Evolutionary conservation across 2,797 vertebrate species (phyloP).

Genomic region (Acropternis orthonyx): DNA sequence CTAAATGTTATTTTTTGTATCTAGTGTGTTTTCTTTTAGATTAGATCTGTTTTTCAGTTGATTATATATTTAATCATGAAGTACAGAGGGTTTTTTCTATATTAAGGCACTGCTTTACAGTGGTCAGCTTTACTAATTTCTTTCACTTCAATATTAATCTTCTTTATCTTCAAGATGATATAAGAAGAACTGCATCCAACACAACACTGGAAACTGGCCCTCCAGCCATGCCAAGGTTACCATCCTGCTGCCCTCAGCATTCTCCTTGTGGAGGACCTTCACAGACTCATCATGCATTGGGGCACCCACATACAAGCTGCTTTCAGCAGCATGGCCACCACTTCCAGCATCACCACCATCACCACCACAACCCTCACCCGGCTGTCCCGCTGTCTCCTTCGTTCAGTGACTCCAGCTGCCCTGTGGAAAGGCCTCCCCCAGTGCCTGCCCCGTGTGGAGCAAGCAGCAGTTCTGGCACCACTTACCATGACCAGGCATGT

Average conservation of each 20-base stretch:
- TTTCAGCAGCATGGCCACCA: conserved; percentile 87
- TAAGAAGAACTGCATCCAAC: conserved; percentile 81
- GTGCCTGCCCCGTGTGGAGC: conserved; percentile 86
- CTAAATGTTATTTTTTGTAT: background rate
- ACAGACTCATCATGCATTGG: conserved; percentile 85
- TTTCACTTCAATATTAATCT: background rate
- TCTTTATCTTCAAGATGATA: conserved; percentile 81
- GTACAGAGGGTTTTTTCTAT: background rate
- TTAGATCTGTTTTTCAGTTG: background rate
- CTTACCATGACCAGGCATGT: conserved; percentile 94
- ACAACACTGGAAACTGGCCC: conserved; percentile 82
- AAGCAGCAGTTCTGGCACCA: conserved; percentile 79
- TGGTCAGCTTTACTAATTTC: background rate
- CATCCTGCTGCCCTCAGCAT: conserved; percentile 97
- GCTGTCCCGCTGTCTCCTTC: conserved; percentile 83
- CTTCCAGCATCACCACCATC: conserved; percentile 87
- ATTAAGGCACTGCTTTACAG: background rate
- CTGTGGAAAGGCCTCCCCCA: conserved; percentile 88
- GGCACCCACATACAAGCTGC: conserved; percentile 90
- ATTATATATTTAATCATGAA: background rate
- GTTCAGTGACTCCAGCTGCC: conserved; percentile 88
- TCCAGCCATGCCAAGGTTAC: conserved; percentile 92
- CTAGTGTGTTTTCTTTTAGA: background rate
- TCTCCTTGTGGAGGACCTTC: conserved; percentile 92
- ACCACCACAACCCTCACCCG: conserved; percentile 87